Percentiles rank a stretch among this genome's conserved stretches.
These are phyloP conservation scores for Muraenolepis orangiensis DNA, from an alignment of 2,797 vertebrate species.

Conservation along the genomic window DNA sequence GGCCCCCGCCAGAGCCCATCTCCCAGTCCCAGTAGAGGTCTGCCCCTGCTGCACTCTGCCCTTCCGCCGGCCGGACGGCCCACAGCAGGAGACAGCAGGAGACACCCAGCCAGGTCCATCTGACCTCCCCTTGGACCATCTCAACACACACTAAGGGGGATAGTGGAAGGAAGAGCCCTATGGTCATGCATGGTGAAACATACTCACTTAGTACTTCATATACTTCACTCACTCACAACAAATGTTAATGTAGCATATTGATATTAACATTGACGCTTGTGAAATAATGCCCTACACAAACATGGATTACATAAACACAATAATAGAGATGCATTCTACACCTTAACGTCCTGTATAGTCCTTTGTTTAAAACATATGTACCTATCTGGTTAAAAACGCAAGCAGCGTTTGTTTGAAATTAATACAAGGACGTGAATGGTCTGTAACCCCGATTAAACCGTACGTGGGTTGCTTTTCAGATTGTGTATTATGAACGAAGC, in stretches of 20 bases:
- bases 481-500: neutral
- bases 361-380: neutral
- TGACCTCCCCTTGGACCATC: constrained; percentile 52
- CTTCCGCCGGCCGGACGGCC: neutral
- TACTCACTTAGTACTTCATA: neutral
- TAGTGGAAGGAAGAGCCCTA: neutral
- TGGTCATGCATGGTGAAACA: neutral
- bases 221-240: neutral
- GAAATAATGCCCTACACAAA: neutral
- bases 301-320: neutral
- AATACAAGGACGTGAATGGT: neutral
- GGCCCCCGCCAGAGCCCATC: constrained; percentile 69
- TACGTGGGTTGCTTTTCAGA: neutral
- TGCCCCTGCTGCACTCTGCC: constrained; percentile 11
- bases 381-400: neutral
- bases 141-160: constrained; percentile 40
- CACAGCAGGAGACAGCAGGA: constrained; percentile 53
- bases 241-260: neutral
- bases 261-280: neutral
- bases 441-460: no score
- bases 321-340: neutral
- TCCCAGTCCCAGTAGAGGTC: constrained; percentile 49
- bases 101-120: constrained; percentile 44
- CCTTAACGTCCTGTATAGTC: neutral
- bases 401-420: neutral